Conservation (phyloP, 2,797 vertebrate genomes). For the Echeneis naucrates region DNA sequence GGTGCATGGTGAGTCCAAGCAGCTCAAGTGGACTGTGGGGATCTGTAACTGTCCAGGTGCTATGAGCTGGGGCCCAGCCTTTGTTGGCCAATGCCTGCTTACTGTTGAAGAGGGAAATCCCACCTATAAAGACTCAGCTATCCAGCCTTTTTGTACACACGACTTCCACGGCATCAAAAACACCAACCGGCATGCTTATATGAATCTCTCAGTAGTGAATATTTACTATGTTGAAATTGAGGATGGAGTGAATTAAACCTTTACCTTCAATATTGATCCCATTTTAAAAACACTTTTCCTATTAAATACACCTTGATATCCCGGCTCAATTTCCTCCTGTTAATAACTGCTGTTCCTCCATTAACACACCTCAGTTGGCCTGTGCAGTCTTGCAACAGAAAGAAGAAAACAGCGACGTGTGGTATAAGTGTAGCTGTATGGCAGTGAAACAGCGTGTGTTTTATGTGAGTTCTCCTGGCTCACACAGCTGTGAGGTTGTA, state of each 20-base stretch:
- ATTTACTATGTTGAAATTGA: conserved; percentile 49
- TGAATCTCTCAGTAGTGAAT: conserved; percentile 23
- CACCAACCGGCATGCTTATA: conserved; percentile 42
- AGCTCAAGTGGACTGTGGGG: conserved; percentile 76
- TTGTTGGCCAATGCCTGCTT: conserved; percentile 51
- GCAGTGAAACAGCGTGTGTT: conserved; percentile 77
- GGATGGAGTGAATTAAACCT: conserved; percentile 55
- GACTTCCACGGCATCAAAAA: conserved; percentile 70
- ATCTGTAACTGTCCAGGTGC: conserved; percentile 83
- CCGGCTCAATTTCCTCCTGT: conserved; percentile 42
- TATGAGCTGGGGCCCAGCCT: conserved; percentile 53
- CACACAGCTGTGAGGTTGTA: conserved; percentile 69
- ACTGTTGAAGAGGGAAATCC: conserved; percentile 61
- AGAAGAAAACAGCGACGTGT: conserved; percentile 52
- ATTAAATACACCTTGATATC: conserved; percentile 44
- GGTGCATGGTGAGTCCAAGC: conserved; percentile 62
- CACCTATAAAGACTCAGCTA: conserved; percentile 72
- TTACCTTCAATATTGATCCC: conserved; percentile 42
- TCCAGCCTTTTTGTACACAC: conserved; percentile 47
- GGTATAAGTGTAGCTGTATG: conserved; percentile 67
- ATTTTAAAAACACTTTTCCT: conserved; percentile 48
- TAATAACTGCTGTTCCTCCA: conserved; percentile 49
- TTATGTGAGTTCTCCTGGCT: conserved; percentile 72
- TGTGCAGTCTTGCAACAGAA: conserved; percentile 63
- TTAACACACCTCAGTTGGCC: too few relatives aligned